A percentile compares a stretch with the other conserved stretches of the same genome.
Evolutionary conservation across 2,797 vertebrate species (phyloP).

Genomic region (Nothura maculosa): DNA sequence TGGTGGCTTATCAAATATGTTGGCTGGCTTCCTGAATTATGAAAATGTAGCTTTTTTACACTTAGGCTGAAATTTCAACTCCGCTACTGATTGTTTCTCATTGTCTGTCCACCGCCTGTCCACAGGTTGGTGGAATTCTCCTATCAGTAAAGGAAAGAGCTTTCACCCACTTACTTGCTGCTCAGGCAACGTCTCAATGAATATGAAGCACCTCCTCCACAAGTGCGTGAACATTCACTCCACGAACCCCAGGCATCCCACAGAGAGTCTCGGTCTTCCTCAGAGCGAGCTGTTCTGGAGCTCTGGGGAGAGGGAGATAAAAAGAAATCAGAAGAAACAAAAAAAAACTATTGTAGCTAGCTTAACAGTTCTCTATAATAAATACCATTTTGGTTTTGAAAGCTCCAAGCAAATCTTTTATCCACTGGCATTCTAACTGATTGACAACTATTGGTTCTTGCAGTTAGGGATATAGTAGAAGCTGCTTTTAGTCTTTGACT

Average conservation of each 20-base stretch:
- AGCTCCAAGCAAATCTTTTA: neutral
- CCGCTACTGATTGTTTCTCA: neutral
- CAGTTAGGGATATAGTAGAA: neutral
- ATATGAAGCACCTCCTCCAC: slow-evolving; percentile 95
- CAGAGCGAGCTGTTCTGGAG: slow-evolving; percentile 92
- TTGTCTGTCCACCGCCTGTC: too few relatives aligned
- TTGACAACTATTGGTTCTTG: neutral
- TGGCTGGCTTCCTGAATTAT: neutral
- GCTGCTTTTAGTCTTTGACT: neutral
- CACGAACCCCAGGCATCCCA: slow-evolving; percentile 98
- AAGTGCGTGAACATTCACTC: slow-evolving; percentile 97
- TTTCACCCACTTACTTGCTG: slow-evolving; percentile 88
- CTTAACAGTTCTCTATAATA: neutral
- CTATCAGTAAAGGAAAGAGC: neutral
- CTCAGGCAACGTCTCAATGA: slow-evolving; percentile 94
- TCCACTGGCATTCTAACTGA: neutral
- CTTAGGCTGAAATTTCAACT: neutral
- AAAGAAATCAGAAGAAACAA: neutral
- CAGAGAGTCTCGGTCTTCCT: slow-evolving; percentile 91
- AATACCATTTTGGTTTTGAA: neutral
- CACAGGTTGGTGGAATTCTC: neutral
- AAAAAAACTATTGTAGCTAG: neutral
- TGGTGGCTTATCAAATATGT: neutral
- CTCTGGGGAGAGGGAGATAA: slow-evolving; percentile 81
- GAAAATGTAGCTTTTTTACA: neutral